A percentile compares a stretch with the other conserved stretches of the same genome.
Evolutionary conservation across 1,140 invertebrate genomes (phyloP).

Genomic region (Mercenaria mercenaria): DNA sequence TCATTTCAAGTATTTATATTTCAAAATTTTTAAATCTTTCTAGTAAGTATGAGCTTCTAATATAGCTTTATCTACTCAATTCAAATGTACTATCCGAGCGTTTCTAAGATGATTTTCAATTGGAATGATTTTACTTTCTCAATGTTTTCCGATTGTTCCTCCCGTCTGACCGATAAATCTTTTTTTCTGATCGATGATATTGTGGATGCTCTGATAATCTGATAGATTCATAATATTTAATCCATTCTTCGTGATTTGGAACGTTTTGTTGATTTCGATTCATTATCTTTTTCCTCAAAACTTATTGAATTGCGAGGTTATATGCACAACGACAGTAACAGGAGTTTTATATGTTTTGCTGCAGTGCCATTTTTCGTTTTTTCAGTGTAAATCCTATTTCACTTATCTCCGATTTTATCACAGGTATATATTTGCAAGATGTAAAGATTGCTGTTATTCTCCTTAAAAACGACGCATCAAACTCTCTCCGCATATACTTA

Average conservation of each 20-base stretch:
- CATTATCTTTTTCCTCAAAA: neutral
- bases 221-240: neutral
- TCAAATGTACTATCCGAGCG: neutral
- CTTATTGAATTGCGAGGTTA: too few relatives aligned
- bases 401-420: neutral
- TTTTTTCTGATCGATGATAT: neutral
- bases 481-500: conserved; percentile 5
- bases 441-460: neutral
- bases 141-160: neutral
- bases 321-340: neutral
- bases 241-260: neutral
- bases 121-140: neutral
- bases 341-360: neutral
- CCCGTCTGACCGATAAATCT: neutral
- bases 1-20: neutral
- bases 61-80: neutral
- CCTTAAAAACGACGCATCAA: neutral
- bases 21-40: neutral
- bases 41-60: neutral
- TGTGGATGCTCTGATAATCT: neutral
- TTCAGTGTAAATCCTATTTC: neutral
- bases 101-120: neutral
- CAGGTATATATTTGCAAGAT: neutral
- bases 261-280: neutral
- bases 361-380: neutral